Base-by-base conservation (phyloP, 2,888 invertebrate species). In the Euplexia lucipara region DNA sequence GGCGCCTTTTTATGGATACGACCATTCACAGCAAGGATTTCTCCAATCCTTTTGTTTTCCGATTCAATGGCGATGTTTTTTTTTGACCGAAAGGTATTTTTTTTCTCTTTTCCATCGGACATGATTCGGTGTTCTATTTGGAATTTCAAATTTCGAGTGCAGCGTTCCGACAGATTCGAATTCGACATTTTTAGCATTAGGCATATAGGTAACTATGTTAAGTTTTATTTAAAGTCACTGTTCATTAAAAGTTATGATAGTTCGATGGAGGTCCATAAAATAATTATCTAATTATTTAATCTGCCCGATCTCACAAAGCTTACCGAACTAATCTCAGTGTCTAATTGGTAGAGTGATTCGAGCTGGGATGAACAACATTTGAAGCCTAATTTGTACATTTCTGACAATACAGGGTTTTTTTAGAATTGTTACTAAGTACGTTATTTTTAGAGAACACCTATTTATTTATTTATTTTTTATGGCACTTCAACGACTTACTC, bases 31-130 rank as follows among this genome's bases (percentile, higher is more conserved):
- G 83, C 78, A 85, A 87, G 85, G 87, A 84, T 83, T 85, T 75
- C 73, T 76, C 62, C 75, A 72, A 77, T 76, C 76, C 86, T 86
- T 90, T 90, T 90, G 89, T 91, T 89, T 88, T 86, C 73, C 83
- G 79, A 84, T 83, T 85, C 83, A 81, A 85, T 83, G 82, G 81
- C 63, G 75, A 58, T 78, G 61, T 79, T 62, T 79, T 64, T 64
- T 67, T 65, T 51, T 56, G 18, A 30, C 16, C 32, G 9, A 12
- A 79, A 3, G 18, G 72, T 82, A 82, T 86, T 86, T 85, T 81
- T 84, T 84, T 77, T 81, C 75, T 78, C 66, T 80, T 84, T 83
- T 80, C 78, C 66, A 73, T 75, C 81, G 76, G 79, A 78, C 74
- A 73, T 81, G 75, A 82, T 79, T 84, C 79, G 75, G 78, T 82